Conservation (phyloP, 2,888 invertebrate genomes). For the Megalurothrips usitatus region DNA sequence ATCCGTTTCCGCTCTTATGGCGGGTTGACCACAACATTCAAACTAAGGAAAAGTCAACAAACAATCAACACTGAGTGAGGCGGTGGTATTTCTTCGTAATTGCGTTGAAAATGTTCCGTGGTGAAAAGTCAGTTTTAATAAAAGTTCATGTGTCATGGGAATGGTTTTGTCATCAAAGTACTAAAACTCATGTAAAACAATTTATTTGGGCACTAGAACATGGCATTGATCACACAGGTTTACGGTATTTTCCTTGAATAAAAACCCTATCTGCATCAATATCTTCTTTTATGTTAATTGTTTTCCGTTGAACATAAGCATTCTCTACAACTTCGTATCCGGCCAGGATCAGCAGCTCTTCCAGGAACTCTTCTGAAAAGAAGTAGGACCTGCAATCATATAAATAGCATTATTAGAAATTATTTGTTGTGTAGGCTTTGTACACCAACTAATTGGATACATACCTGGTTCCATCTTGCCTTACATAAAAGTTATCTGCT, state of each 20-base stretch:
- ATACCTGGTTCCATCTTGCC: conserved; percentile 92
- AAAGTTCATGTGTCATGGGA: neutral
- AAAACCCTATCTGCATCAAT: conserved; percentile 89
- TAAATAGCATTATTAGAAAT: conserved; percentile 6
- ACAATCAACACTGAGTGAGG: no score
- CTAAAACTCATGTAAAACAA: no score
- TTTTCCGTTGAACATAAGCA: conserved; percentile 79
- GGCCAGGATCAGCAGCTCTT: conserved; percentile 57
- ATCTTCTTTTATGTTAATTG: conserved; percentile 87
- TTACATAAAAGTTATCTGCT: conserved; percentile 85
- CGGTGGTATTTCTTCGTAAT: no score
- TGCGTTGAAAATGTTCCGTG: neutral
- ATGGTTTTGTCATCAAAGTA: neutral
- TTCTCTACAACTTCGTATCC: conserved; percentile 69
- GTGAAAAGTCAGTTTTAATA: neutral
- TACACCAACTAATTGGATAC: conserved; percentile 31
- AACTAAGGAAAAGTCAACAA: neutral
- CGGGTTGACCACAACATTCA: neutral
- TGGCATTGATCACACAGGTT: conserved; percentile 40
- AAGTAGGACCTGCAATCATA: conserved; percentile 65
- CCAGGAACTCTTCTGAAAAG: conserved; percentile 68
- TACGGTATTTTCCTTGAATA: conserved; percentile 81
- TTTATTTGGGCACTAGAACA: neutral
- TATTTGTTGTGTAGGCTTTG: neutral
- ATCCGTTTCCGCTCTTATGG: neutral